Evolutionary conservation across 2,888 invertebrate genomes (phyloP), one percentile per base, ranked within the genome.

Genomic region (Altica lythri): DNA sequence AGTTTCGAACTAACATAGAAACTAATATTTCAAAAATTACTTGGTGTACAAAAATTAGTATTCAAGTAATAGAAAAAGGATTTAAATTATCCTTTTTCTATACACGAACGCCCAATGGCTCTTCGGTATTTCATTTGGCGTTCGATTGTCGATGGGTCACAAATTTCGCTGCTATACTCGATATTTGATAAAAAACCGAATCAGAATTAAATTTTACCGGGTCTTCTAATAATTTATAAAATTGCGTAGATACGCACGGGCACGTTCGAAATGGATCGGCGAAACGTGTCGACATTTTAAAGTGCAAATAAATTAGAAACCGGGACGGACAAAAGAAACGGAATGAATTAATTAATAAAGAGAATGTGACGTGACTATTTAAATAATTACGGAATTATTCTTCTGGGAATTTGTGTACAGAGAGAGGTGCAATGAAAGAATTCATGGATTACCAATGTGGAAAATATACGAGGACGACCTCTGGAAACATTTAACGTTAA

Each of bases 211-310:
- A 61, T 61, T 59, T 57, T 53, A 48, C 38, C 49, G 49, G 42
- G 45, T 46, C 53, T 48, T 55, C 55, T 53, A 54, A 59, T 57
- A 57, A 57, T 56, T 59, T 57, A 57, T 57, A 61, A 59, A 57
- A 57, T 57, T 61, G 57, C 61, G 59, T 59, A 56, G 57, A 59
- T 52, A 61, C 55, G 61, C 59, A 57, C 57, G 40, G 54, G 61
- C 61, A 61, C 61, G 61, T 61, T 53, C 52, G 37, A 51, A 57
- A 60, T 55, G 53, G 57, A 62, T 59, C 49, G 59, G 53, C 38
- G 42, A 45, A 40, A 62, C 62, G 62, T 62, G 62, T 57, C 55
- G 59, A 57, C 62, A 51, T 60, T 59, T 62, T 60, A 62, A 60
- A 62, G 57, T 55, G 62, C 56, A 63, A 61, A 61, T 61, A 61